These are phyloP conservation scores for Python bivittatus DNA, from an alignment of 2,113 vertebrate species.

Conservation along the genomic window DNA sequence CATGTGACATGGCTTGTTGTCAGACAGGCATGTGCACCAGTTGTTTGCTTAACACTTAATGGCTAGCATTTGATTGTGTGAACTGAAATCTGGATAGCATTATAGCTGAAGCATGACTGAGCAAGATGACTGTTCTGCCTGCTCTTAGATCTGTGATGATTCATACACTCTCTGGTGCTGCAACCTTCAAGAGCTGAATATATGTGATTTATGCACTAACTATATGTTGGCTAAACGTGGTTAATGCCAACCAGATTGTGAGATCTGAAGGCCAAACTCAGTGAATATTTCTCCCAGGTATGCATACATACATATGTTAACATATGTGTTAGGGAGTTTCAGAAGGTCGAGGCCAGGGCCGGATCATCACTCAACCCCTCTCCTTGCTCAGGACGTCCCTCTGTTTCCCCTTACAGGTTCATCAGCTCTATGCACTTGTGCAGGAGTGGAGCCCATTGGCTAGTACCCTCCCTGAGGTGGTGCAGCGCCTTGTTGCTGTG, in stretches of 20 bases:
- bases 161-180: too few species aligned
- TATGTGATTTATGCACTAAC: background rate
- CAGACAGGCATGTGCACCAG: background rate
- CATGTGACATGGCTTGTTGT: background rate
- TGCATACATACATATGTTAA: background rate
- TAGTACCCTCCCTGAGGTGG: conserved; percentile 84
- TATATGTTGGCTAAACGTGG: background rate
- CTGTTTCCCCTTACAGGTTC: conserved; percentile 71
- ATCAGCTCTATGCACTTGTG: conserved; percentile 86
- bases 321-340: background rate
- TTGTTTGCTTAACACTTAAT: background rate
- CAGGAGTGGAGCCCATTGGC: conserved; percentile 90
- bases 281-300: background rate
- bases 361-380: accelerated
- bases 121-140: background rate
- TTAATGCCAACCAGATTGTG: background rate
- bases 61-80: background rate
- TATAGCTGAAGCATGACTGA: too few species aligned
- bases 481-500: conserved; percentile 86
- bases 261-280: background rate
- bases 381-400: too few species aligned
- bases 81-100: background rate
- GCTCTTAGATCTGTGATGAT: background rate
- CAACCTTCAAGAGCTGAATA: background rate
- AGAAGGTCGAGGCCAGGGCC: background rate